A percentile compares a stretch with the other conserved stretches of the same genome.
Conservation (phyloP, 2,113 vertebrate species). For the Gymnogyps californianus region DNA sequence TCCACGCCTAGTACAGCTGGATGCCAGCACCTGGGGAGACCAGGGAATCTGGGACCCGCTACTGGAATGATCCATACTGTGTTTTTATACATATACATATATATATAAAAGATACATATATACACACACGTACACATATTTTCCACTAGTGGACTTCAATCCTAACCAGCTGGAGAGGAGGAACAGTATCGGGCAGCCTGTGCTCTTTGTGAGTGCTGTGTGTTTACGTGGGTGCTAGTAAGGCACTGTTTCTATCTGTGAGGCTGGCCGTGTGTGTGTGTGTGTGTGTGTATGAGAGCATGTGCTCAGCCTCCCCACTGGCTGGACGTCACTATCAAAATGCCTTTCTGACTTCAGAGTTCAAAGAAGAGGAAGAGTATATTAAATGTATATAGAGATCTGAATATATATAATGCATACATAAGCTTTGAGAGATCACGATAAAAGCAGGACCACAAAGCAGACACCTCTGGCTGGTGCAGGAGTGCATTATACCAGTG, state of each 20-base stretch:
- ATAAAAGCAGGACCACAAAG: not conserved
- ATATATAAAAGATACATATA: not conserved
- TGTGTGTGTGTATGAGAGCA: not conserved
- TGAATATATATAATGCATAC: not conserved
- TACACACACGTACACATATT: not conserved
- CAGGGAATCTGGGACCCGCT: not conserved
- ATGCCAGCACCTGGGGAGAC: not conserved
- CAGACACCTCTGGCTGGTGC: not conserved
- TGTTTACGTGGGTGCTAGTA: not conserved
- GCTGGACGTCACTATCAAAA: not conserved
- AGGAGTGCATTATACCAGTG: not conserved
- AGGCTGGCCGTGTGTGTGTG: not conserved
- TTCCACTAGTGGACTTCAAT: not conserved
- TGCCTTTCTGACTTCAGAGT: not conserved
- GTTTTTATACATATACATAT: not conserved
- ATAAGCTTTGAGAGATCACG: not conserved
- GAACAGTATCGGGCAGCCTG: not conserved
- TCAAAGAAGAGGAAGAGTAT: not conserved
- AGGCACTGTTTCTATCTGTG: not conserved
- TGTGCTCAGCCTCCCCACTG: not conserved
- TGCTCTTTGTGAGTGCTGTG: not conserved
- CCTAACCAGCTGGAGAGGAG: not conserved
- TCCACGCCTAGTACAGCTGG: fast-evolving
- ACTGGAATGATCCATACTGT: not conserved
- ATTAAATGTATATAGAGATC: not conserved